A percentile compares a stretch with the other conserved stretches of the same genome.
phyloP scores from a whole-genome alignment of 1,140 invertebrate genomes.

The Drosophila nikananu region DNA sequence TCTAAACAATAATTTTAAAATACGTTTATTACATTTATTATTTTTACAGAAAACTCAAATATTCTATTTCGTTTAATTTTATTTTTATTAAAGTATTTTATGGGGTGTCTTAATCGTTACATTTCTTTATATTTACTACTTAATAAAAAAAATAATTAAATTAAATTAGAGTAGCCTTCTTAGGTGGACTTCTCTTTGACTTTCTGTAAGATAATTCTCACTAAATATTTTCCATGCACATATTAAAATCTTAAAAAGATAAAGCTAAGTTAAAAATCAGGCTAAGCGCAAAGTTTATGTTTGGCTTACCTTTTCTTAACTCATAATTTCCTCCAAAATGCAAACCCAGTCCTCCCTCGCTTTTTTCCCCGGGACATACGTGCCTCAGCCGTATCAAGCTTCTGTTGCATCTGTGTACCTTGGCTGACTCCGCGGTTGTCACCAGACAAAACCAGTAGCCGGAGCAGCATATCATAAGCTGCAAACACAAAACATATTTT shows the following conservation, averaged over 20 bases:
- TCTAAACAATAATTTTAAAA: no score
- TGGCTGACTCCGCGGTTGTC: slow-evolving; percentile 4
- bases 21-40: no score
- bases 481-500: slow-evolving; percentile 72
- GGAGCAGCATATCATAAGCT: slow-evolving; percentile 66
- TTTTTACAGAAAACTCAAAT: no score
- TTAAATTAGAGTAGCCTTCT: no score
- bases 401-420: slow-evolving; percentile 6
- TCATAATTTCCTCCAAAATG: background rate
- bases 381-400: slow-evolving; percentile 6
- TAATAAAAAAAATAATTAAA: no score
- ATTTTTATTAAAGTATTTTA: no score
- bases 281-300: background rate
- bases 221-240: background rate
- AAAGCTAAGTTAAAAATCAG: background rate
- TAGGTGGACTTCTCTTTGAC: no score
- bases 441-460: slow-evolving; percentile 67
- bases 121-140: no score
- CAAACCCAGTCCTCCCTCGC: background rate
- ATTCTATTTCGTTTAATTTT: no score
- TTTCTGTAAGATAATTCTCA: background rate
- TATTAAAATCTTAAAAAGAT: background rate
- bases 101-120: no score
- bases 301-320: background rate
- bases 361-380: slow-evolving; percentile 6